Evolutionary conservation across 2,888 invertebrate species (phyloP).

Genomic region (Eupithecia centaureata): DNA sequence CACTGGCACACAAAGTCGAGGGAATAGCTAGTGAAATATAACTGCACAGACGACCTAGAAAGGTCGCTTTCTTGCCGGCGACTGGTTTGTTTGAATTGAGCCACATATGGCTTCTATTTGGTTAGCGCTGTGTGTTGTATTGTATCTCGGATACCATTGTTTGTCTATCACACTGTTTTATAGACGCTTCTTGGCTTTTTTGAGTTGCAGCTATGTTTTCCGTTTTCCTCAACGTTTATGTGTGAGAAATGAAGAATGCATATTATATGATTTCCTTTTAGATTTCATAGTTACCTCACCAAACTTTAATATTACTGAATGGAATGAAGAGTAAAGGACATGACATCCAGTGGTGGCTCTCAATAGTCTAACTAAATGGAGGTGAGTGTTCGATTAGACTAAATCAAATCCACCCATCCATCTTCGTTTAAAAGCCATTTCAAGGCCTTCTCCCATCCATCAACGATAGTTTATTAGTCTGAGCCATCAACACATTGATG

Average conservation of each 20-base stretch:
- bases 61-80: slow-evolving; percentile 55
- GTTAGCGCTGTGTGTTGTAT: background rate
- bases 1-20: background rate
- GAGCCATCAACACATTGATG: no score
- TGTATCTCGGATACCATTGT: background rate
- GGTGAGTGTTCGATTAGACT: no score
- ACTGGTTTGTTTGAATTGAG: slow-evolving; percentile 27
- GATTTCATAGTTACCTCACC: background rate
- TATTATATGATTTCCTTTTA: background rate
- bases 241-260: background rate
- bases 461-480: no score
- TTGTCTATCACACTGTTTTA: background rate
- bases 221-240: background rate
- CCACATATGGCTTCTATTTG: slow-evolving; percentile 31
- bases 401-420: no score
- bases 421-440: no score
- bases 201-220: background rate
- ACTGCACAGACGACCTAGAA: slow-evolving; percentile 55
- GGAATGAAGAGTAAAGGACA: background rate
- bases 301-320: background rate
- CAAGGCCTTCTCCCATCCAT: no score
- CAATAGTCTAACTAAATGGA: no score
- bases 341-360: background rate
- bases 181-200: background rate
- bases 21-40: background rate